Percentiles rank a stretch among this genome's conserved stretches.
Conservation (phyloP, 2,113 vertebrate genomes). For the Cynoglossus semilaevis region DNA sequence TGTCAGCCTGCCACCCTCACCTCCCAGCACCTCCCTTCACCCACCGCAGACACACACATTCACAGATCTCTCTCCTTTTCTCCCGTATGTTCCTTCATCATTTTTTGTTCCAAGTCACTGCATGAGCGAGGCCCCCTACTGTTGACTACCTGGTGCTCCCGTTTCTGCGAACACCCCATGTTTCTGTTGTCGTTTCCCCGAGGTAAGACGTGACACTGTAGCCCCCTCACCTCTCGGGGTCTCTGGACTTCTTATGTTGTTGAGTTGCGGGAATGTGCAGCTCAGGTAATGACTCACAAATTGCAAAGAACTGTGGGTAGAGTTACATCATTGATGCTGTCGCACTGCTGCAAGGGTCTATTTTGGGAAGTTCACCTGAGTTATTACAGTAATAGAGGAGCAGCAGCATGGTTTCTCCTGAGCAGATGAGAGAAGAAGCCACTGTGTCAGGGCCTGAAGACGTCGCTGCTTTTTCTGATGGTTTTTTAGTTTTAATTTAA, state of each 20-base stretch:
- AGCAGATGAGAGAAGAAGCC: constrained; percentile 13
- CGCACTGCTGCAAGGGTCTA: no score
- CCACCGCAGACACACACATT: no score
- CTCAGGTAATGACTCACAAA: constrained; percentile 22
- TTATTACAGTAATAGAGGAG: constrained; percentile 46
- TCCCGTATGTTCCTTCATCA: constrained; percentile 7
- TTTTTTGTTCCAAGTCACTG: constrained; percentile 16
- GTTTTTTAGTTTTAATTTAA: no score
- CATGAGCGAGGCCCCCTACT: constrained; percentile 6
- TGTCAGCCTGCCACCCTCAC: constrained; percentile 10
- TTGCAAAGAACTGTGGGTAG: constrained; percentile 16
- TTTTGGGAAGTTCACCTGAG: constrained; percentile 47
- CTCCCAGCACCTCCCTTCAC: constrained; percentile 24
- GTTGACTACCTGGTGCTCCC: constrained; percentile 3
- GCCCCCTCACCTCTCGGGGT: no score
- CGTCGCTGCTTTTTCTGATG: no score
- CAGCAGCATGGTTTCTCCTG: constrained; percentile 27
- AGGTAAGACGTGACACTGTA: no score
- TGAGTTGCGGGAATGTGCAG: no score
- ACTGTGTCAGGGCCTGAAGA: no score
- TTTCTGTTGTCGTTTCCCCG: no score
- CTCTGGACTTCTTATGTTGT: no score
- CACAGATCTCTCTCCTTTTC: constrained; percentile 6
- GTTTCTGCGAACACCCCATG: background rate
- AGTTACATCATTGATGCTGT: constrained; percentile 13